phyloP scores from a whole-genome alignment of 2,797 vertebrate genomes.

The Rachycentron canadum region DNA sequence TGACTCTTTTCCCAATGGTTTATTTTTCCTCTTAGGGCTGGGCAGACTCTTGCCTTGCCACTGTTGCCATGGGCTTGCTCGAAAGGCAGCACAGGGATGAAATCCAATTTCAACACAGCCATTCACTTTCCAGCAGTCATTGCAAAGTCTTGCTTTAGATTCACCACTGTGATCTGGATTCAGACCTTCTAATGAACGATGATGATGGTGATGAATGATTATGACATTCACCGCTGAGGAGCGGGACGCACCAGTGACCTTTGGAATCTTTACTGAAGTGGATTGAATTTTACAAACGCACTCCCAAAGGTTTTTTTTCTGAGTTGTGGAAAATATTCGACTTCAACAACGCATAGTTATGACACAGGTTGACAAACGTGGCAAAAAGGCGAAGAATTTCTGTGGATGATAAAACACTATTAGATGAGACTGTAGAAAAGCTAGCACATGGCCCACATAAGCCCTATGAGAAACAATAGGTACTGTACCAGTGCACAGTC shows the following conservation, averaged over 20 bases:
- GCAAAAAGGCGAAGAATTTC: conserved; percentile 10
- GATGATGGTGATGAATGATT: conserved; percentile 48
- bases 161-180: conserved; percentile 30
- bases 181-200: conserved; percentile 37
- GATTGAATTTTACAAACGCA: neutral
- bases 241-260: conserved; percentile 23
- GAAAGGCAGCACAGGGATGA: conserved; percentile 48
- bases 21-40: conserved; percentile 43
- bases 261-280: conserved; percentile 39
- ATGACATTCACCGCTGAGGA: conserved; percentile 33
- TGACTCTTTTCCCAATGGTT: conserved; percentile 37
- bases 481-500: conserved; percentile 27
- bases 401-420: conserved; percentile 11
- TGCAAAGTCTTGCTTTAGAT: conserved; percentile 47
- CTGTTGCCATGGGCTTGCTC: conserved; percentile 59
- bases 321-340: neutral
- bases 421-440: conserved; percentile 21
- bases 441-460: conserved; percentile 60
- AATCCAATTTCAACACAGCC: conserved; percentile 66
- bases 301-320: no score
- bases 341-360: neutral
- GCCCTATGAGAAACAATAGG: conserved; percentile 52
- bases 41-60: conserved; percentile 43
- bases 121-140: conserved; percentile 46
- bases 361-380: conserved; percentile 15